A percentile compares a stretch with the other conserved stretches of the same genome.
These are phyloP conservation scores for Rattus rattus DNA, from an alignment of 2,113 vertebrate genomes.

Conservation along the genomic window DNA sequence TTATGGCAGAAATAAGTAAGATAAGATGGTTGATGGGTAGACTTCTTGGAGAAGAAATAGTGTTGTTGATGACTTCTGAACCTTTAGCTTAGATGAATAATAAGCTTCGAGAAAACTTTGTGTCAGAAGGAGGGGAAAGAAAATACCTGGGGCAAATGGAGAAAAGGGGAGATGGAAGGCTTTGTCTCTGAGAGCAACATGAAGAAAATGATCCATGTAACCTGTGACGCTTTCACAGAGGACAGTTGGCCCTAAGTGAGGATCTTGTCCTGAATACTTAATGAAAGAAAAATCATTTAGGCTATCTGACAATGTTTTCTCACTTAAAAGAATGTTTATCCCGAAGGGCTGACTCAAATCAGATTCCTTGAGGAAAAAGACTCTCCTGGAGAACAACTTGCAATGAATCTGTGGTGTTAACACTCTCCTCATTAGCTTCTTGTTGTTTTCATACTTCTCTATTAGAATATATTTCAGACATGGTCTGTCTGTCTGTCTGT, in stretches of 20 bases:
- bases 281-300: neutral
- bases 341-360: neutral
- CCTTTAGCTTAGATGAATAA: neutral
- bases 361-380: neutral
- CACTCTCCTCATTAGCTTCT: neutral
- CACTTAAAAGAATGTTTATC: conserved; percentile 8
- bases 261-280: neutral
- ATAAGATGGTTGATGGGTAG: neutral
- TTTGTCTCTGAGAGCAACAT: rapidly evolving
- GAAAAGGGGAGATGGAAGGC: neutral
- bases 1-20: neutral
- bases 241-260: neutral
- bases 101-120: neutral
- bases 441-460: neutral
- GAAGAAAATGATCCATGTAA: rapidly evolving
- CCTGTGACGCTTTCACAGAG: neutral
- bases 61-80: neutral
- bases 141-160: neutral
- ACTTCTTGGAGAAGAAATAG: neutral
- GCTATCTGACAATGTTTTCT: neutral
- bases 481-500: neutral
- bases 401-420: neutral
- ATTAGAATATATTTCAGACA: neutral
- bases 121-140: neutral
- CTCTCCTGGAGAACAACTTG: neutral